Evolutionary conservation across 30 jellyfish, hydroid and myxozoan genomes (phyloP).

Genomic region (Sanderia malayensis): DNA sequence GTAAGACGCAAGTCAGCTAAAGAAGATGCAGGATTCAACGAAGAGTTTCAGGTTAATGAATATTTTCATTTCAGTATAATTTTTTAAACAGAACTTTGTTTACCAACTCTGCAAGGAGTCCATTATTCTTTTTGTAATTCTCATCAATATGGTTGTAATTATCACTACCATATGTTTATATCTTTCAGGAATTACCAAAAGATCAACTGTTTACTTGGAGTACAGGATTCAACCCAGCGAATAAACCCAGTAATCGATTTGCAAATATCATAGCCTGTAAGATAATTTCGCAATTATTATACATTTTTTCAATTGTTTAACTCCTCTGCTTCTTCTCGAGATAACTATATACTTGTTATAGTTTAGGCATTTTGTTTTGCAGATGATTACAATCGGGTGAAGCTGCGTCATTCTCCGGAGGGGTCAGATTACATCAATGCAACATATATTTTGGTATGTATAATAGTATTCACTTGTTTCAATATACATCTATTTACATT

Average conservation of each 20-base stretch:
- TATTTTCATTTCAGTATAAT: neutral
- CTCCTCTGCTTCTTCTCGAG: too few species aligned
- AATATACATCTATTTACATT: too few species aligned
- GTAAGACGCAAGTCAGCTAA: constrained; percentile 20
- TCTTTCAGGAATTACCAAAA: constrained; percentile 30
- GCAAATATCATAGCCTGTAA: constrained; percentile 67
- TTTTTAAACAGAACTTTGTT: neutral
- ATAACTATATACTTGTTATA: too few species aligned
- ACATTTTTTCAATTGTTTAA: too few species aligned
- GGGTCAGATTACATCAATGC: constrained; percentile 62
- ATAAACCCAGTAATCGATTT: constrained; percentile 58
- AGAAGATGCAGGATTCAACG: constrained; percentile 40
- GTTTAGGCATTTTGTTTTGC: neutral
- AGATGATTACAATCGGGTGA: constrained; percentile 61
- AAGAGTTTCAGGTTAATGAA: constrained; percentile 38
- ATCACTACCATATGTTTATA: too few species aligned
- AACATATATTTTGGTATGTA: constrained; percentile 45
- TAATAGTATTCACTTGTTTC: too few species aligned
- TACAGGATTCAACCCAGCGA: constrained; percentile 25
- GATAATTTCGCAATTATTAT: too few species aligned
- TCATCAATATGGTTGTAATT: too few species aligned
- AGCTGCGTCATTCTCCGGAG: constrained; percentile 9
- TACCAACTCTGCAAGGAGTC: too few species aligned
- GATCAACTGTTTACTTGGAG: constrained; percentile 67
- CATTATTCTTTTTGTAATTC: too few species aligned